phyloP scores from a whole-genome alignment of 2,888 invertebrate species.

The Thera obeliscata region DNA sequence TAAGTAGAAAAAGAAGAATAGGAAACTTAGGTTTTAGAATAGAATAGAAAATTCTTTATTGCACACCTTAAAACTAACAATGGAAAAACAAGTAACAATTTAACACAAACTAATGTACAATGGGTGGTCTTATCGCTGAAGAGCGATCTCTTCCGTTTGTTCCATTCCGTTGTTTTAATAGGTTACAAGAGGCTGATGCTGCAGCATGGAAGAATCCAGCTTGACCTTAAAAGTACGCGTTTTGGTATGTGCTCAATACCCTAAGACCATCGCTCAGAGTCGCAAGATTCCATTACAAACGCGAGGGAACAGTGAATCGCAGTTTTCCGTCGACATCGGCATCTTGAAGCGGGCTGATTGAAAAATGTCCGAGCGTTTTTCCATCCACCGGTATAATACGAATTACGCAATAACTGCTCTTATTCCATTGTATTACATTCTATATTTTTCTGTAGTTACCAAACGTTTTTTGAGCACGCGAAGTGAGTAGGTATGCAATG shows the following conservation, averaged over 20 bases:
- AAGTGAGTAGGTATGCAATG: background rate
- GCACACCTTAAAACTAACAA: no score
- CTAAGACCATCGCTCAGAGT: slow-evolving; percentile 33
- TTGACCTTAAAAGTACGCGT: slow-evolving; percentile 1
- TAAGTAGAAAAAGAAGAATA: no score
- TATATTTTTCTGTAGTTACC: background rate
- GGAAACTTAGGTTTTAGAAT: no score
- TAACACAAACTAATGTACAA: no score
- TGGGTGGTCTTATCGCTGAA: no score
- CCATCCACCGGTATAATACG: background rate
- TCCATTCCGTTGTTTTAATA: background rate
- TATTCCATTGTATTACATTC: background rate
- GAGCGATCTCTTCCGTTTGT: no score
- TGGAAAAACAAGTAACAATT: no score
- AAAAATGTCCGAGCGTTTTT: slow-evolving; percentile 40
- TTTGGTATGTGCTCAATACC: slow-evolving; percentile 27
- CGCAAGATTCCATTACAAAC: slow-evolving; percentile 35
- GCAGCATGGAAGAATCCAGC: background rate
- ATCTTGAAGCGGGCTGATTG: slow-evolving; percentile 39
- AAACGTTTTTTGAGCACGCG: background rate
- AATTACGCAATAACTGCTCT: background rate
- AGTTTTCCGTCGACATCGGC: slow-evolving; percentile 34
- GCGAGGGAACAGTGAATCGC: slow-evolving; percentile 36
- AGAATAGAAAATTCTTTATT: no score
- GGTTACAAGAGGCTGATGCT: background rate